Percentiles rank a stretch among this genome's conserved stretches.
phyloP scores from a whole-genome alignment of 2,888 invertebrate genomes.

The Drosophila acutilabella region DNA sequence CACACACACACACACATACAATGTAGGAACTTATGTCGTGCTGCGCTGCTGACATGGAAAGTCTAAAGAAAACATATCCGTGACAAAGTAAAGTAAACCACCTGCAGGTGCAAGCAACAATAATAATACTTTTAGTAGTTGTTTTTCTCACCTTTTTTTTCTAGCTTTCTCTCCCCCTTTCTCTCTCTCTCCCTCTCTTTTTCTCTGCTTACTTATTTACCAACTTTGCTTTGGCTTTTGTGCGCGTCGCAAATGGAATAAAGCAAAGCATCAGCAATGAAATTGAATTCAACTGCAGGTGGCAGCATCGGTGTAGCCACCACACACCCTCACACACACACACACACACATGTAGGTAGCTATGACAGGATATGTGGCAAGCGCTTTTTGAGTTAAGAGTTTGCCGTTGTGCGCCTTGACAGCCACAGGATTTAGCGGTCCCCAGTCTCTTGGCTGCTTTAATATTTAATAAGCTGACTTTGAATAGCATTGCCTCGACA shows the following conservation, averaged over 20 bases:
- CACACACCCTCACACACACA: conserved; percentile 2
- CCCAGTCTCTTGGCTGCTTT: conserved; percentile 45
- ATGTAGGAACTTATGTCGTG: conserved; percentile 30
- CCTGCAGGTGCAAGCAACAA: conserved; percentile 74
- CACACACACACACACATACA: not conserved
- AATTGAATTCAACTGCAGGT: conserved; percentile 74
- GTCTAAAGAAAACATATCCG: conserved; percentile 79
- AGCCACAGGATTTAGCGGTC: conserved; percentile 73
- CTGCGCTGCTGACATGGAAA: conserved; percentile 58
- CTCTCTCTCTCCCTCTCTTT: not conserved
- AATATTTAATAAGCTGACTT: conserved; percentile 72
- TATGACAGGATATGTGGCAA: conserved; percentile 70
- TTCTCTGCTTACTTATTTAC: conserved; percentile 47
- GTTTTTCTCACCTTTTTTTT: conserved; percentile 22
- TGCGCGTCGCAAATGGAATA: conserved; percentile 42
- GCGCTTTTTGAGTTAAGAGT: conserved; percentile 51
- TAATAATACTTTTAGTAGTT: conserved; percentile 64
- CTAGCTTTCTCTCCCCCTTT: not conserved
- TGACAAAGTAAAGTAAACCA: conserved; percentile 76
- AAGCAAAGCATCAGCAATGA: conserved; percentile 47
- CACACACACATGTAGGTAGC: too few relatives aligned
- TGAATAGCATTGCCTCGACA: conserved; percentile 30
- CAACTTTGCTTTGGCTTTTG: conserved; percentile 42
- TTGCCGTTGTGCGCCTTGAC: conserved; percentile 54
- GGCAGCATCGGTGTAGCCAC: conserved; percentile 36